phyloP scores from a whole-genome alignment of 2,888 invertebrate species.

The Hartigia nigra region DNA sequence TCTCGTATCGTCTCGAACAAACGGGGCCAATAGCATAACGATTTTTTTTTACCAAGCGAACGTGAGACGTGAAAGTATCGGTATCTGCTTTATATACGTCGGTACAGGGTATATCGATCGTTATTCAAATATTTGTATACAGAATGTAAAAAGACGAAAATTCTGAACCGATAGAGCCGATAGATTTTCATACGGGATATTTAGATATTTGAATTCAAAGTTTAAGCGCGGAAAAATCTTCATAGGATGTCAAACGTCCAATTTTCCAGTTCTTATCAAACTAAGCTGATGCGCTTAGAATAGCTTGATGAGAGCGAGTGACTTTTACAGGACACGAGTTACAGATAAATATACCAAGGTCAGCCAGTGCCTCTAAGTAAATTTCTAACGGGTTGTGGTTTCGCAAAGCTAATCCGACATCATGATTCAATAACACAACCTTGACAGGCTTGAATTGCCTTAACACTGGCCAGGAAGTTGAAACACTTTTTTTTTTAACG shows the following conservation, averaged over 20 bases:
- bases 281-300: too few relatives aligned
- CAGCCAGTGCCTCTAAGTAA: neutral
- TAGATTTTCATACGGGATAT: neutral
- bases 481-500: neutral
- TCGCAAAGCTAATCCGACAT: neutral
- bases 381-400: neutral
- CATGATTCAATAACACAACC: neutral
- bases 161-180: neutral
- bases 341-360: neutral
- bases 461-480: neutral
- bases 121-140: too few relatives aligned
- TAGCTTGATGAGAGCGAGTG: too few relatives aligned
- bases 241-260: too few relatives aligned
- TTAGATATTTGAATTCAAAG: neutral
- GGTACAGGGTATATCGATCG: neutral
- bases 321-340: neutral
- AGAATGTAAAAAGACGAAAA: too few relatives aligned
- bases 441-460: neutral
- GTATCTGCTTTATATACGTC: too few relatives aligned
- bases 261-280: too few relatives aligned
- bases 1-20: too few relatives aligned
- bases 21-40: too few relatives aligned
- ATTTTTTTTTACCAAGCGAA: too few relatives aligned
- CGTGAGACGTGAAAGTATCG: too few relatives aligned
- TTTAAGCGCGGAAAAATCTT: neutral